Percentiles rank a stretch among this genome's conserved stretches.
phyloP scores from a whole-genome alignment of 2,888 invertebrate species.

The Linhomoeus sp. region DNA sequence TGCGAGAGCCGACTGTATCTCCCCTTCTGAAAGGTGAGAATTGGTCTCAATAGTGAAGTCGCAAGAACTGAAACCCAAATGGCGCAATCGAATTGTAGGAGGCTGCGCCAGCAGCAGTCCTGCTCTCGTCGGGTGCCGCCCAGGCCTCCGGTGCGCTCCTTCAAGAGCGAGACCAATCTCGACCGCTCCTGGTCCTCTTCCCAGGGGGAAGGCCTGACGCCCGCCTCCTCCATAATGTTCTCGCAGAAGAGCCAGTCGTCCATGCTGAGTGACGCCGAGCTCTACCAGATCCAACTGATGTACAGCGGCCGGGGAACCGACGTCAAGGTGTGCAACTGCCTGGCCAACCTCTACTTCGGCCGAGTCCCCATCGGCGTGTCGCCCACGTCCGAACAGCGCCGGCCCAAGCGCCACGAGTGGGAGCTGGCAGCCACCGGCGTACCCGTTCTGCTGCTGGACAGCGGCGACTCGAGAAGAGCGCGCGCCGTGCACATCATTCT shows the following conservation, averaged over 20 bases:
- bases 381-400: slow-evolving; percentile 1
- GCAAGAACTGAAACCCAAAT: no score
- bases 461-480: slow-evolving; percentile 47
- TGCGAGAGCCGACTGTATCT: no score
- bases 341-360: slow-evolving; percentile 39
- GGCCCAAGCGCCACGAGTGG: background rate
- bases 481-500: slow-evolving; percentile 47
- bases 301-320: slow-evolving; percentile 43
- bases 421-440: slow-evolving; percentile 24
- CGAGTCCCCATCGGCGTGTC: slow-evolving; percentile 12
- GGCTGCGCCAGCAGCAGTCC: no score
- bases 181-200: no score
- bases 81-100: no score
- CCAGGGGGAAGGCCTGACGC: no score
- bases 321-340: slow-evolving; percentile 51
- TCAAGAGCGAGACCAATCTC: no score
- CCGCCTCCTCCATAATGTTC: no score
- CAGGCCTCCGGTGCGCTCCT: no score
- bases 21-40: no score
- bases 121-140: no score
- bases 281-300: slow-evolving; percentile 6
- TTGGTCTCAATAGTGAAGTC: no score
- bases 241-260: background rate
- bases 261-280: slow-evolving; percentile 1
- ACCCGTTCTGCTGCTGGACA: slow-evolving; percentile 53